Conservation (phyloP, 2,888 invertebrate species). For the Drosophila percnosoma region DNA sequence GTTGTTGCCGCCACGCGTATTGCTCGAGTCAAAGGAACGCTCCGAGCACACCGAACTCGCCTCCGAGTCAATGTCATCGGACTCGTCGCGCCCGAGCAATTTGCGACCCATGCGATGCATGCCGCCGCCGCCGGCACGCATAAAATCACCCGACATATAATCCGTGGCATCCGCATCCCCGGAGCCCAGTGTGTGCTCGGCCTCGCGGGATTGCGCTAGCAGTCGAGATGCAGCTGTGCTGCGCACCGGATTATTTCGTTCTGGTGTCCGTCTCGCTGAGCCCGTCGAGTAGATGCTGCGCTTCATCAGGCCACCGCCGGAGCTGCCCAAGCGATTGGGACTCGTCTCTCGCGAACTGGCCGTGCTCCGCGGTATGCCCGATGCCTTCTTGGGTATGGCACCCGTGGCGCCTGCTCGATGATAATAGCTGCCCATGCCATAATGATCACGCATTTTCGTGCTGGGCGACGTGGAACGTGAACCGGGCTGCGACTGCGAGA, state of each 20-base stretch:
- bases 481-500: conserved; percentile 97
- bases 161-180: conserved; percentile 84
- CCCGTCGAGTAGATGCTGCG: conserved; percentile 81
- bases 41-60: conserved; percentile 98
- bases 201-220: conserved; percentile 94
- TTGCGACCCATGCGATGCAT: conserved; percentile 87
- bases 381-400: conserved; percentile 88
- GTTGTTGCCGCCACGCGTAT: conserved; percentile 90
- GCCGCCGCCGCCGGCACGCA: conserved; percentile 83
- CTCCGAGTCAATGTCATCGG: conserved; percentile 91
- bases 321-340: conserved; percentile 86
- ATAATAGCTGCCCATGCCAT: conserved; percentile 75
- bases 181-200: conserved; percentile 91
- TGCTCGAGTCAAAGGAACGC: conserved; percentile 91
- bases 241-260: conserved; percentile 86
- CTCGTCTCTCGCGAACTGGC: conserved; percentile 90
- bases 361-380: conserved; percentile 90
- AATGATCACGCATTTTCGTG: conserved; percentile 91
- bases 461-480: conserved; percentile 97
- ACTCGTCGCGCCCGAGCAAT: conserved; percentile 88
- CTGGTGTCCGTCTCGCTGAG: conserved; percentile 83
- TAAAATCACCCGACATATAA: conserved; percentile 71
- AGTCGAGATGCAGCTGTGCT: conserved; percentile 92
- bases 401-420: conserved; percentile 83
- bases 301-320: conserved; percentile 83